phyloP scores from a whole-genome alignment of 2,113 vertebrate species.

The Archocentrus centrarchus region DNA sequence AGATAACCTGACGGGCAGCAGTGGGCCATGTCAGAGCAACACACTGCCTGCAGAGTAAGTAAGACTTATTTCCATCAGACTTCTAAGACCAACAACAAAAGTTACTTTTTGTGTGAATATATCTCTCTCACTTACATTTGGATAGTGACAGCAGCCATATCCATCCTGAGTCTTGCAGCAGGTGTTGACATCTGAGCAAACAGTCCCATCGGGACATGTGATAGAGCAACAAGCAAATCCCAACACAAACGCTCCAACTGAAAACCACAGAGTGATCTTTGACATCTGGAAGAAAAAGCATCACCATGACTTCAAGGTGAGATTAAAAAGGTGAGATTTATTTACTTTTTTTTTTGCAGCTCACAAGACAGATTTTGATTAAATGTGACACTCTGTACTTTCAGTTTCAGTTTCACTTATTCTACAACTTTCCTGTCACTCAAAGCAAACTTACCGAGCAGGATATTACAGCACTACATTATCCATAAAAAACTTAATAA shows the following conservation, averaged over 20 bases:
- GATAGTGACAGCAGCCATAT: conserved; percentile 75
- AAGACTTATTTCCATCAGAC: neutral
- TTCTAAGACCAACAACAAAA: neutral
- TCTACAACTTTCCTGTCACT: neutral
- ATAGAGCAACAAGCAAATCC: conserved; percentile 47
- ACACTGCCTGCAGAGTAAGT: conserved; percentile 69
- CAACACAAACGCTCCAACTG: conserved; percentile 42
- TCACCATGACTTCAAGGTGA: neutral
- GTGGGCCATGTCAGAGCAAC: conserved; percentile 75
- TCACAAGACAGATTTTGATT: neutral
- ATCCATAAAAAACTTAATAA: neutral
- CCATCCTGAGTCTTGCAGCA: conserved; percentile 66
- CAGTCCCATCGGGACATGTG: conserved; percentile 67
- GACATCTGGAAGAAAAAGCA: conserved; percentile 66
- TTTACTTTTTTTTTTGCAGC: neutral
- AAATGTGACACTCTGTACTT: neutral
- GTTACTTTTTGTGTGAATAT: neutral
- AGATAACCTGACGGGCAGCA: conserved; percentile 75
- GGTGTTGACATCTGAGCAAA: conserved; percentile 59
- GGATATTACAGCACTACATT: neutral
- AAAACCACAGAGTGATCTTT: conserved; percentile 36
- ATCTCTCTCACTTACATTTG: conserved; percentile 60
- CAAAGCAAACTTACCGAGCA: neutral
- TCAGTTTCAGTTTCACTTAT: neutral
- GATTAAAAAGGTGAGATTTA: neutral